Conservation (phyloP, 2,888 invertebrate species). For the Calliphora vomitoria region DNA sequence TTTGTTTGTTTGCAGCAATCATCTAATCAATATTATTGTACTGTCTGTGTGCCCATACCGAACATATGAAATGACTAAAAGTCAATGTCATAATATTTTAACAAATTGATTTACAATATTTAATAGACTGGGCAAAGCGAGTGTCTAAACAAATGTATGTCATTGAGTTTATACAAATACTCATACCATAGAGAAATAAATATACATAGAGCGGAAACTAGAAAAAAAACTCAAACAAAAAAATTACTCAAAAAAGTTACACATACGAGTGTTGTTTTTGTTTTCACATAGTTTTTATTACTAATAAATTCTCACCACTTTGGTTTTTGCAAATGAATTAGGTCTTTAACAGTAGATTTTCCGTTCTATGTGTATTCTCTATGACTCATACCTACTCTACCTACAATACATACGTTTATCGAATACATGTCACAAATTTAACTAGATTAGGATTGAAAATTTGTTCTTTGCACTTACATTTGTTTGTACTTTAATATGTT, state of each 20-base stretch:
- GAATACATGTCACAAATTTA: not conserved
- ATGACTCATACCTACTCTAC: too few species aligned
- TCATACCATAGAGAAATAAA: too few species aligned
- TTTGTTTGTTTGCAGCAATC: not conserved
- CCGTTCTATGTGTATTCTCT: too few species aligned
- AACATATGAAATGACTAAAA: constrained; percentile 1
- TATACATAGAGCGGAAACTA: too few species aligned
- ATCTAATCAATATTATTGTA: constrained; percentile 8
- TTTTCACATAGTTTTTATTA: too few species aligned
- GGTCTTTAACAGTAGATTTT: too few species aligned
- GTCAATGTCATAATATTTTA: constrained; percentile 44
- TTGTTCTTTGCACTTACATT: not conserved
- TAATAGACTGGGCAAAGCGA: not conserved
- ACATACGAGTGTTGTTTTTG: too few species aligned
- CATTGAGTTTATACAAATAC: constrained; percentile 1
- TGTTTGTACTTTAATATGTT: not conserved
- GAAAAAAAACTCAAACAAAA: too few species aligned
- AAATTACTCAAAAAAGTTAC: too few species aligned
- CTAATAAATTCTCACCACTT: too few species aligned
- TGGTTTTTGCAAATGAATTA: too few species aligned
- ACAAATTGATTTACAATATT: constrained; percentile 7
- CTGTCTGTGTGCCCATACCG: not conserved
- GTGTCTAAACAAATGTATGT: constrained; percentile 7
- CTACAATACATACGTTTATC: not conserved
- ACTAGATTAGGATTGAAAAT: not conserved